Evolutionary conservation across 2,888 invertebrate species (phyloP).

Genomic region (Seladonia tumulorum): DNA sequence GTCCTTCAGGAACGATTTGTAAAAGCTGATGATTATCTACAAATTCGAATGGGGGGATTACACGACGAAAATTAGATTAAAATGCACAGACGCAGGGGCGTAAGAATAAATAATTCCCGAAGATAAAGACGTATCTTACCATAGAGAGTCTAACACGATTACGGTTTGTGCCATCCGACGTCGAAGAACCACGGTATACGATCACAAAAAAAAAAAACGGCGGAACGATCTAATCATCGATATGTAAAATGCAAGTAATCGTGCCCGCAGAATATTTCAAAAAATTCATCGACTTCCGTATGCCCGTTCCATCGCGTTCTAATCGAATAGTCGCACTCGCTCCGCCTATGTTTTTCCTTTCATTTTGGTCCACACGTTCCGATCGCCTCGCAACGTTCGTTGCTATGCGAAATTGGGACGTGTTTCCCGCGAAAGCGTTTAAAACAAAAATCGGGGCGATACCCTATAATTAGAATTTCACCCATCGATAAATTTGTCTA

Average conservation of each 20-base stretch:
- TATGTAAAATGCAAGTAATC: conserved; percentile 40
- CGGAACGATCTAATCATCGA: conserved; percentile 21
- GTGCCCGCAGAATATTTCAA: neutral
- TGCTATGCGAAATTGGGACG: neutral
- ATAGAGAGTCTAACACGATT: conserved; percentile 10
- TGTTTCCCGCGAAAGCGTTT: neutral
- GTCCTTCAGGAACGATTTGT: neutral
- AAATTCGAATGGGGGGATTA: neutral
- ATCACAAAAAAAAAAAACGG: neutral
- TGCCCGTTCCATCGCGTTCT: neutral
- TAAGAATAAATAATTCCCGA: conserved; percentile 41
- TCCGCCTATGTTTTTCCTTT: neutral
- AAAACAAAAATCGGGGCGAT: conserved; percentile 32
- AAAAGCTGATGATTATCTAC: conserved; percentile 16
- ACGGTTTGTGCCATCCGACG: conserved; percentile 40
- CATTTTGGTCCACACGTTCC: neutral
- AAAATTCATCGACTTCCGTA: neutral
- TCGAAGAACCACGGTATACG: neutral
- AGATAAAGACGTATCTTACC: conserved; percentile 7
- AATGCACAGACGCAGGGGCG: neutral
- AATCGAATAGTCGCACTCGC: neutral
- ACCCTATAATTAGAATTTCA: conserved; percentile 16
- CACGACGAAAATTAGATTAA: neutral
- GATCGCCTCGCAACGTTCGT: neutral
- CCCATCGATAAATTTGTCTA: conserved; percentile 2